Base-by-base conservation (phyloP, 2,113 vertebrate species). In the Callaeas wilsoni region DNA sequence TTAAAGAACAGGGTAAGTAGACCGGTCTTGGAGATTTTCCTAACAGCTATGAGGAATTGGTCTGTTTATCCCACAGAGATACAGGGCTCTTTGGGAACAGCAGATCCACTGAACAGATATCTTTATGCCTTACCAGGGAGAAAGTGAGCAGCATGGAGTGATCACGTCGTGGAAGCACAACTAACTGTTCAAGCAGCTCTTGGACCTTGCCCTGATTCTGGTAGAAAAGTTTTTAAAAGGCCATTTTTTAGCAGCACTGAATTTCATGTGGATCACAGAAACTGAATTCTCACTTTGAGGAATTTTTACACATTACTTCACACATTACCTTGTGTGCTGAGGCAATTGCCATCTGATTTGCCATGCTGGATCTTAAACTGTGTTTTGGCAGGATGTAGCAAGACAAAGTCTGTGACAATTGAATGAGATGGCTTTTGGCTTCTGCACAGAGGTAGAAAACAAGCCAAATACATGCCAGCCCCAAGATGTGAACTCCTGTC, bases 371-470 rank as follows among this genome's bases (percentile, higher is more conserved):
- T 75, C 49, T 89, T 84, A 71, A 89, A 47, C 22, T 30, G 17
- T 64, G 9, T 62, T 91, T 81, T 93, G 81, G 55, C 73, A 92
- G 44, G 37, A 76, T 2, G 4, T 6, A 77, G 26, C 29, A 91
- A 87, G 74, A 68, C 21, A n/a, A 84, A 78, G 25, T 68, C 69
- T 52, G 30, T 82, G 44, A 69, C 19, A 71, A 65, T n/a, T 82
- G 93, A 75, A 70, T 64, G n/a, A 75, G 33, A 89, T 68, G 44
- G 7, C 26, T 81, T 91, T 84, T 87, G 60, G 81, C 73, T 96
- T 87, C 55, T 50, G 15, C 23, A 55, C 35, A 65, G 89, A 76
- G 37, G 10, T 23, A 86, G 52, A 76, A 91, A 73, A 83, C 32
- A 84, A 94, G 68, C 25, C 68, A 86, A 69, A 89, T 47, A 11